Conservation (phyloP, 2,888 invertebrate genomes). For the Miltochrista miniata region DNA sequence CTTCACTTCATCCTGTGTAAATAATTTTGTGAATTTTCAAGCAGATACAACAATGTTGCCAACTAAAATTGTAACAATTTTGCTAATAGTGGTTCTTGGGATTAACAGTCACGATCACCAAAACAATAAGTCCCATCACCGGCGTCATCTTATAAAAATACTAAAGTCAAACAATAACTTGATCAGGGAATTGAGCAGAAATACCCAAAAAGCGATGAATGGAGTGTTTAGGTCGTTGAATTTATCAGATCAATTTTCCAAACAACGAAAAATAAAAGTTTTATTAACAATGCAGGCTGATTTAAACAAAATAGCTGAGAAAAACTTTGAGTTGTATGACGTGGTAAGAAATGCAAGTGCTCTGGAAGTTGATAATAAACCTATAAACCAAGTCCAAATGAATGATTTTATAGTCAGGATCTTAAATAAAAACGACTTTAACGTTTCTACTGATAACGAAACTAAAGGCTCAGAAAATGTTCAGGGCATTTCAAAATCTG, state of each 20-base stretch:
- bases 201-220: constrained; percentile 39
- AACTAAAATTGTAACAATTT: background rate
- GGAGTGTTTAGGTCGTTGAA: constrained; percentile 42
- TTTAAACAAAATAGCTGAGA: constrained; percentile 39
- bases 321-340: constrained; percentile 33
- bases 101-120: constrained; percentile 8
- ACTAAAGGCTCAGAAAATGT: background rate
- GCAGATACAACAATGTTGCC: background rate
- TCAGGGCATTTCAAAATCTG: background rate
- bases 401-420: constrained; percentile 29
- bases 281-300: constrained; percentile 43
- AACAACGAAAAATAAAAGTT: constrained; percentile 25
- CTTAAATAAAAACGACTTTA: constrained; percentile 17
- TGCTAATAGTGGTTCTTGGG: background rate
- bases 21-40: background rate
- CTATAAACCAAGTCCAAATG: constrained; percentile 10
- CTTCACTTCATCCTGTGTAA: background rate
- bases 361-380: constrained; percentile 9
- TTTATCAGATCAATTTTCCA: constrained; percentile 29
- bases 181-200: constrained; percentile 30
- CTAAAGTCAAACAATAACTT: constrained; percentile 27
- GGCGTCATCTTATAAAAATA: constrained; percentile 9
- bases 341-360: constrained; percentile 26
- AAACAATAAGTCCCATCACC: background rate
- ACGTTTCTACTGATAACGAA: constrained; percentile 1